Evolutionary conservation across 1,140 invertebrate species (phyloP).

Genomic region (Vanessa atalanta): DNA sequence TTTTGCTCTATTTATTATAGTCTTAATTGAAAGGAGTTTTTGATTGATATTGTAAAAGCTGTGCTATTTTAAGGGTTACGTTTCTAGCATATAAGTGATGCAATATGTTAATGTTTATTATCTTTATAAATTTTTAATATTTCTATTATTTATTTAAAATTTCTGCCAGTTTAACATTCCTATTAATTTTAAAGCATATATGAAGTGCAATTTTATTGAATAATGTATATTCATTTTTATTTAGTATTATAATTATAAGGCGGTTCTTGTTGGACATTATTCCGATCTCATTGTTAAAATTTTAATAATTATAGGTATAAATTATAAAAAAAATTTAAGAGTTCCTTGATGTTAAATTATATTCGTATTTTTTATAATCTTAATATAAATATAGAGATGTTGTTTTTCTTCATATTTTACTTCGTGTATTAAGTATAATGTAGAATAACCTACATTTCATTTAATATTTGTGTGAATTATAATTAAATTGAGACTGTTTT

Average conservation of each 20-base stretch:
- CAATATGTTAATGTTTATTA: conserved; percentile 2
- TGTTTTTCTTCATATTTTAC: conserved; percentile 29
- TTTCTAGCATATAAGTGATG: conserved; percentile 12
- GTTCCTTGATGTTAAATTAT: conserved; percentile 1
- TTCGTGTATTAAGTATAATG: conserved; percentile 9
- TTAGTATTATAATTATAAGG: neutral
- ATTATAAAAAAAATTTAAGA: neutral
- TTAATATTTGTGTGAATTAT: conserved; percentile 59
- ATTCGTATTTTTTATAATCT: conserved; percentile 7
- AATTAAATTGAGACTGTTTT: conserved; percentile 74
- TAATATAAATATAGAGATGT: conserved; percentile 15
- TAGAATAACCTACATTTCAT: conserved; percentile 16
- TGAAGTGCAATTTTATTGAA: conserved; percentile 22
- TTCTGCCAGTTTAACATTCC: conserved; percentile 25
- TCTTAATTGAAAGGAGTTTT: neutral
- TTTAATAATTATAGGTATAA: neutral
- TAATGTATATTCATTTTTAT: neutral
- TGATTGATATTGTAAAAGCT: conserved; percentile 64
- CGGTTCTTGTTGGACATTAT: neutral
- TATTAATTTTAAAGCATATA: conserved; percentile 12
- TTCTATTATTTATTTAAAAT: neutral
- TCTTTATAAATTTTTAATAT: neutral
- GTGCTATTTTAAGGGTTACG: conserved; percentile 34
- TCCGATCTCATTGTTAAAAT: neutral
- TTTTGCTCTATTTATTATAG: neutral